phyloP scores from a whole-genome alignment of 2,888 invertebrate genomes.

The Magallana nippona region DNA sequence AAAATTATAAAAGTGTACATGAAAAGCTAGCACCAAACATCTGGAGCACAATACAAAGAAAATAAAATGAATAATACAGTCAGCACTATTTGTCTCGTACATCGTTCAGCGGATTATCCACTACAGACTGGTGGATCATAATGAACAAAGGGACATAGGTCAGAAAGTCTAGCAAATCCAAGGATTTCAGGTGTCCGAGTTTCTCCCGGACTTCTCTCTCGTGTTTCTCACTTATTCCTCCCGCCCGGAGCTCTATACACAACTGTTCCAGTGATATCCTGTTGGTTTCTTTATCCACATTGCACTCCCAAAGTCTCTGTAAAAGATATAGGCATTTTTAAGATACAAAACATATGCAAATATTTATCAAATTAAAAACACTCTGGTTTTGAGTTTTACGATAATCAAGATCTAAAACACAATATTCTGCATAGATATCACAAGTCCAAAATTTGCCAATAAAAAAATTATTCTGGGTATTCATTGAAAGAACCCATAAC shows the following conservation, averaged over 20 bases:
- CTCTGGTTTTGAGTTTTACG: too few relatives aligned
- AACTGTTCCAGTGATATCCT: constrained; percentile 75
- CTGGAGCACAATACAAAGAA: background rate
- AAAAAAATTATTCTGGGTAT: too few relatives aligned
- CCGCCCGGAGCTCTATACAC: constrained; percentile 76
- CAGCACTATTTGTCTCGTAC: constrained; percentile 61
- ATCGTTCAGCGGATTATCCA: constrained; percentile 76
- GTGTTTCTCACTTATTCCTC: constrained; percentile 75
- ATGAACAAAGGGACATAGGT: constrained; percentile 79
- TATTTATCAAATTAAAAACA: too few relatives aligned
- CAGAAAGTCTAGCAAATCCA: constrained; percentile 78
- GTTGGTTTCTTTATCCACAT: constrained; percentile 75
- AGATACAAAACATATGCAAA: too few relatives aligned
- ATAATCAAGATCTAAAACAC: too few relatives aligned
- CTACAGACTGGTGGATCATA: constrained; percentile 77
- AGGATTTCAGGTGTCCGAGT: constrained; percentile 67
- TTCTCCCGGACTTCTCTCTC: constrained; percentile 73
- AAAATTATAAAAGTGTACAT: background rate
- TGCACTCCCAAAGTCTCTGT: constrained; percentile 78
- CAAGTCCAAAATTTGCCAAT: too few relatives aligned
- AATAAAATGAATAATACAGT: background rate
- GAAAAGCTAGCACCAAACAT: constrained; percentile 23
- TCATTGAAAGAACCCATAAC: too few relatives aligned
- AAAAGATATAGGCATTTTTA: constrained; percentile 10
- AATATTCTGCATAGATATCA: too few relatives aligned